A percentile compares a stretch with the other conserved stretches of the same genome.
phyloP scores from a whole-genome alignment of 2,888 invertebrate species.

The Cremastinae sp. region DNA sequence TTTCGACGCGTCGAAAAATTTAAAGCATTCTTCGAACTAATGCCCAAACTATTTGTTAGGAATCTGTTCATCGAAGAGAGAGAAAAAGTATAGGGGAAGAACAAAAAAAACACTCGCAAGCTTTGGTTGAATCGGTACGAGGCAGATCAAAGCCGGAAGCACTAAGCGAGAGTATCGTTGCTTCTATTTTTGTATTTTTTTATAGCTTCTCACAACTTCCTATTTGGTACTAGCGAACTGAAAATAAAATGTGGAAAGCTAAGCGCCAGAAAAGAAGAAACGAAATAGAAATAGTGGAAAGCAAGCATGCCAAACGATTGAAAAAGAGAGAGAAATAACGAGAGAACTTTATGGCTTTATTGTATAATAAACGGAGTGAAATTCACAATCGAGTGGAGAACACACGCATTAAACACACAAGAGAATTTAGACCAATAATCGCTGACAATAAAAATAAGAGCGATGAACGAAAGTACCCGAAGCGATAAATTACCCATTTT shows the following conservation, averaged over 20 bases:
- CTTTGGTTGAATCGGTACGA: slow-evolving; percentile 25
- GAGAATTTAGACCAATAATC: background rate
- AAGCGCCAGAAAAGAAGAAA: background rate
- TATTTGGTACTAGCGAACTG: slow-evolving; percentile 19
- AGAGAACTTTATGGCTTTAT: background rate
- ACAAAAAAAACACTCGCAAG: slow-evolving; percentile 1
- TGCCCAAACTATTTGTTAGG: too few species aligned
- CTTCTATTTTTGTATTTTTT: slow-evolving; percentile 25
- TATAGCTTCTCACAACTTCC: slow-evolving; percentile 23
- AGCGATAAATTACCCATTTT: background rate
- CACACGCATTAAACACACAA: background rate
- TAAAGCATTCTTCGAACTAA: too few species aligned
- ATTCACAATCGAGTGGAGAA: background rate
- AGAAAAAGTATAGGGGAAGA: slow-evolving; percentile 32
- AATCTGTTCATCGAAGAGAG: slow-evolving; percentile 13
- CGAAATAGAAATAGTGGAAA: background rate
- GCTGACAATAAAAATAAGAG: background rate
- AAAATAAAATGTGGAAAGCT: slow-evolving; percentile 31
- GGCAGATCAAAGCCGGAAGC: slow-evolving; percentile 52
- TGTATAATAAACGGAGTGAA: slow-evolving; percentile 1
- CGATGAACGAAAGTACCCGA: background rate
- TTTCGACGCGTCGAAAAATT: too few species aligned
- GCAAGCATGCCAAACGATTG: background rate
- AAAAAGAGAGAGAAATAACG: background rate
- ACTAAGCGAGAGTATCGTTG: slow-evolving; percentile 26